A percentile compares a stretch with the other conserved stretches of the same genome.
Evolutionary conservation across 2,113 vertebrate genomes (phyloP).

Genomic region (Harpagus bidentatus): DNA sequence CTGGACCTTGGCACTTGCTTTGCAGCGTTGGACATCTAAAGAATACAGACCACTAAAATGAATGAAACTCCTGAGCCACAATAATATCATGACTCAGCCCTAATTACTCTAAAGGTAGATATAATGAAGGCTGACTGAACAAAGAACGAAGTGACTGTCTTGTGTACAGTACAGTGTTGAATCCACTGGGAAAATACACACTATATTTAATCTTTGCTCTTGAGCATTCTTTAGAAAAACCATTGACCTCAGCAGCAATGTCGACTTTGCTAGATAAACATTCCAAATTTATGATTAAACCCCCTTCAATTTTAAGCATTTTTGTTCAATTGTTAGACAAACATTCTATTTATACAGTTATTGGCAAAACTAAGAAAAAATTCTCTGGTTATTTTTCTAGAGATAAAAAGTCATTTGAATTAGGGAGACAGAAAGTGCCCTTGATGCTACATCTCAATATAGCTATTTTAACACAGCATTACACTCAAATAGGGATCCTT

Average conservation of each 20-base stretch:
- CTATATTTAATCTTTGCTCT: conserved; percentile 43
- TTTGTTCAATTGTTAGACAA: background rate
- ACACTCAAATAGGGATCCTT: background rate
- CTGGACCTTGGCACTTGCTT: background rate
- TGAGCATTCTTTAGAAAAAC: conserved; percentile 46
- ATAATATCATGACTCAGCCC: background rate
- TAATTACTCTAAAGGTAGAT: background rate
- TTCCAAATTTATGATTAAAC: conserved; percentile 44
- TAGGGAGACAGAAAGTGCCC: background rate
- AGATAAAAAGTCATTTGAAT: background rate
- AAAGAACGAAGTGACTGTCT: background rate
- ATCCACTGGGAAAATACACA: conserved; percentile 46
- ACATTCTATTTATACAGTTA: background rate
- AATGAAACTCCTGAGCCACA: background rate
- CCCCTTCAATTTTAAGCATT: background rate
- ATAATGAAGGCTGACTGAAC: background rate
- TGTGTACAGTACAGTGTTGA: background rate
- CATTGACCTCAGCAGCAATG: conserved; percentile 48
- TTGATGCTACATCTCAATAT: background rate
- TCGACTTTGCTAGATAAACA: conserved; percentile 47
- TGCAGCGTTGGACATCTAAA: background rate
- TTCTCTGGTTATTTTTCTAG: background rate
- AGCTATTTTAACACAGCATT: background rate
- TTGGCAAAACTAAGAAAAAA: background rate
- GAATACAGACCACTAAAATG: background rate